Percentiles rank a stretch among this genome's conserved stretches.
Evolutionary conservation across 2,888 invertebrate species (phyloP).

Genomic region (Cinara cedri): DNA sequence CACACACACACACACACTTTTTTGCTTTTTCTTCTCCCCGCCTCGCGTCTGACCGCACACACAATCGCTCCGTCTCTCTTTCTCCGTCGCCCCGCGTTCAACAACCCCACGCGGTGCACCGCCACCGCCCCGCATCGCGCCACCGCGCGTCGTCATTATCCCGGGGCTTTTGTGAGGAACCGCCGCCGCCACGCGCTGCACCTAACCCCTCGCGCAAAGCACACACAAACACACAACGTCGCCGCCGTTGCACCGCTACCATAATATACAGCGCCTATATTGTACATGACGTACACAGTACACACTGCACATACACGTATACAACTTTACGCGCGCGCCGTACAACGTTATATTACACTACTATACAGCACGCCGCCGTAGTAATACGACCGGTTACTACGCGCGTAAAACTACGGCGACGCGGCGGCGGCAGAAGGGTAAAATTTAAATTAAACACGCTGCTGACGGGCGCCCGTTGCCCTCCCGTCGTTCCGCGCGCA

Average conservation of each 20-base stretch:
- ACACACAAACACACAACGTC: not conserved
- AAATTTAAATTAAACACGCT: slow-evolving; percentile 41
- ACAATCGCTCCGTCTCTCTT: not conserved
- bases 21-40: not conserved
- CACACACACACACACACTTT: not conserved
- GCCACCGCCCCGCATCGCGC: not conserved
- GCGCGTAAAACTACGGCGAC: not conserved
- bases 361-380: not conserved
- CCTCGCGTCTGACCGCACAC: not conserved
- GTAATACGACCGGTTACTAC: slow-evolving; percentile 35
- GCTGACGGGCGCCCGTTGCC: not conserved
- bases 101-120: slow-evolving; percentile 17
- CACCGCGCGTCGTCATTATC: slow-evolving; percentile 29
- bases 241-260: not conserved
- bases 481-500: not conserved
- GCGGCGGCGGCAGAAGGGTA: not conserved
- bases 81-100: slow-evolving; percentile 10
- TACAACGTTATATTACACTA: too few relatives aligned
- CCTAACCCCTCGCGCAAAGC: not conserved
- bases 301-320: not conserved
- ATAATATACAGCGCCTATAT: too few relatives aligned
- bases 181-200: not conserved
- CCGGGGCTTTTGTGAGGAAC: slow-evolving; percentile 51
- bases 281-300: too few relatives aligned
- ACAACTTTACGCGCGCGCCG: not conserved